Base-by-base conservation (phyloP, 2,888 invertebrate genomes). In the Stenodema calcarata region DNA sequence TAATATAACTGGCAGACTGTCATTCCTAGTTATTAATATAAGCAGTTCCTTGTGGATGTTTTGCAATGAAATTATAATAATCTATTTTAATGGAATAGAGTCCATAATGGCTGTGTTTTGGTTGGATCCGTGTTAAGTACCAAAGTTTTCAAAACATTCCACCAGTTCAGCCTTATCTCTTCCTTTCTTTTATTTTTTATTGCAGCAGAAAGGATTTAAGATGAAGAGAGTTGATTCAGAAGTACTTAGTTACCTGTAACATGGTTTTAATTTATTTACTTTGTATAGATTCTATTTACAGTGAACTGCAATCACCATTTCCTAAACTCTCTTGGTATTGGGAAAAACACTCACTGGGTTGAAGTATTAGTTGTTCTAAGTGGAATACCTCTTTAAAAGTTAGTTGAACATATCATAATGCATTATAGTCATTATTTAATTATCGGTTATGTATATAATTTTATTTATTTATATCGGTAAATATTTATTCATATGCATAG, bases 91-190 rank as follows among this genome's bases (percentile, higher is more conserved):
- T 87, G 76, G 84, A 50, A 79, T 84, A 81, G 62, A 87, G 78
- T 88, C 75, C 82, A 86, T 87, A 87, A 87, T 88, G 88, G 88
- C 88, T 88, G 88, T 88, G 88, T 85, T 87, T 88, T 87, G 87
- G 87, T 87, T 87, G 87, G 83, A 87, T 87, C 82, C 86, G 79
- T 87, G 82, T 87, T 85, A 84, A 87, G 86, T 88, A 88, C 88
- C 88, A 88, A 88, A 88, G 88, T 78, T 87, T 82, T 82, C 70
- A 82, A 82, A 82, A 69, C 82, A 82, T 82, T 82, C 82, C 82
- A 82, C 82, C 82, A 82, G 23, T 23, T 70, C 41, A 23, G 30
- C 70, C 82, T 62, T 35, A 16, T 69, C 62, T 35, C 42, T 82
- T 41, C 69, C 18, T 41, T 62, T 82, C 81, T n/a, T 81, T 27